Evolutionary conservation across 1,140 invertebrate genomes (phyloP).

Genomic region (Macrobrachium rosenbergii): DNA sequence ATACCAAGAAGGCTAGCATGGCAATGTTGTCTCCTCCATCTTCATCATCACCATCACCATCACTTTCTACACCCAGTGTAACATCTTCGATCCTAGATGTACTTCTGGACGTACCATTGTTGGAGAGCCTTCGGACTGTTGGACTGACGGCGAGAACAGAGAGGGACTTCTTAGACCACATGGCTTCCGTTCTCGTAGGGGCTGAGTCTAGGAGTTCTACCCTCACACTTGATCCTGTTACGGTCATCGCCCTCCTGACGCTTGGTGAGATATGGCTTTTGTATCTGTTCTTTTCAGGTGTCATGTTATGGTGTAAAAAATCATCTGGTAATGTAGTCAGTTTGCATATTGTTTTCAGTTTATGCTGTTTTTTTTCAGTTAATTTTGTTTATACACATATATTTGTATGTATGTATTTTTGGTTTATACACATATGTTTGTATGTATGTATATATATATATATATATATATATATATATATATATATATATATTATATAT

Average conservation of each 20-base stretch:
- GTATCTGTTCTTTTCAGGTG: no score
- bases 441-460: no score
- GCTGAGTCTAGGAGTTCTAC: constrained; percentile 29
- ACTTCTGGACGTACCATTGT: constrained; percentile 25
- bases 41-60: background rate
- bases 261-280: constrained; percentile 30
- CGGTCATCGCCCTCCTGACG: constrained; percentile 59
- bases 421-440: no score
- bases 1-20: background rate
- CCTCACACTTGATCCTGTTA: constrained; percentile 61
- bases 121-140: constrained; percentile 29
- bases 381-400: no score
- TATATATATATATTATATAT: background rate
- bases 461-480: no score
- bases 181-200: constrained; percentile 36
- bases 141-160: constrained; percentile 33
- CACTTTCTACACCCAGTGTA: background rate
- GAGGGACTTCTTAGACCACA: constrained; percentile 50
- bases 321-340: no score
- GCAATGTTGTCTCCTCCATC: background rate
- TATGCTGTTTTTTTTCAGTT: no score
- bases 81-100: constrained; percentile 6
- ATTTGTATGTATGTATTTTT: no score
- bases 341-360: no score
- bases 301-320: no score